phyloP scores from a whole-genome alignment of 53 echinoderm and acorn worm species.

The Echinometra lucunter region DNA sequence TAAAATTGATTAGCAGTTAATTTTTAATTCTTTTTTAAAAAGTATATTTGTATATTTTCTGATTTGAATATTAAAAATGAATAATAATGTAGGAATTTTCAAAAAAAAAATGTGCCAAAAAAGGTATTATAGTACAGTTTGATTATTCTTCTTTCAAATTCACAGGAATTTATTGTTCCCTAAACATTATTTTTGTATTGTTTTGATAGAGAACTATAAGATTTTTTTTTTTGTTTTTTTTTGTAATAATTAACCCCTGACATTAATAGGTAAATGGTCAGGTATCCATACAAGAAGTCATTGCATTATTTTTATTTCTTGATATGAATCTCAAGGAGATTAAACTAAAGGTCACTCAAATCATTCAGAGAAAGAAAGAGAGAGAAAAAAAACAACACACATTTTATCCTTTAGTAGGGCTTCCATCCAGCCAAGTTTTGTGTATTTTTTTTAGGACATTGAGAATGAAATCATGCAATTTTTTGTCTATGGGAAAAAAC shows the following conservation, averaged over 20 bases:
- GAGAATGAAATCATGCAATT: no score
- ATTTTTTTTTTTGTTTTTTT: background rate
- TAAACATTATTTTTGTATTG: background rate
- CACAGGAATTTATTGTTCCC: background rate
- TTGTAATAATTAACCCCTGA: background rate
- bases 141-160: background rate
- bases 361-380: no score
- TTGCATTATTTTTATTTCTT: background rate
- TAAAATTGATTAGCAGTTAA: background rate
- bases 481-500: no score
- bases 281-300: no score
- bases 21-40: background rate
- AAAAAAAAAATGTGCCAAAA: background rate
- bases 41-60: background rate
- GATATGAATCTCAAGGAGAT: background rate
- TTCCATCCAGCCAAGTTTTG: background rate
- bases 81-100: background rate
- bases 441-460: no score
- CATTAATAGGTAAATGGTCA: background rate
- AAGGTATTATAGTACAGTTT: background rate
- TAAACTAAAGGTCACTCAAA: background rate
- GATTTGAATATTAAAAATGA: background rate
- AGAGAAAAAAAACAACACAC: no score
- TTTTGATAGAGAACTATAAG: background rate
- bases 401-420: background rate